Base-by-base conservation (phyloP, 2,113 vertebrate species). In the Hydropotes inermis region DNA sequence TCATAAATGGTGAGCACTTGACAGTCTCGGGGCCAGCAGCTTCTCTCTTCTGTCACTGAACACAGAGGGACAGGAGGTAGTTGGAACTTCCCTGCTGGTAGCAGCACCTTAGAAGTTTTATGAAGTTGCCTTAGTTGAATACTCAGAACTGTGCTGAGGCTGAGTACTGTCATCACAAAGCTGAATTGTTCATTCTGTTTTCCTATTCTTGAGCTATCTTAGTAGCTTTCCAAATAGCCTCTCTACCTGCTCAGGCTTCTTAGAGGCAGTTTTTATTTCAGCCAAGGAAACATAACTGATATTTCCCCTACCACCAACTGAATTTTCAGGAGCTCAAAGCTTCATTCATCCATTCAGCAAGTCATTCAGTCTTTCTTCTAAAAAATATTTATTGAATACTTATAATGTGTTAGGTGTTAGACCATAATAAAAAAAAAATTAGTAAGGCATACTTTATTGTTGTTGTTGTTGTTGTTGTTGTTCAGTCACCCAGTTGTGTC, bases 1-100 rank as follows among this genome's bases (percentile, higher is more conserved):
- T 43, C 16, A 6, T 3, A 21, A 9, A 25, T 0, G 3, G 15
- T n/a, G 23, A 81, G 39, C 9, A 2, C n/a, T 43, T 9, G 61
- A 60, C 7, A 57, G 25, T 84, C 45, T 88, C 36, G 8, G 9
- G 12, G 30, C 47, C 21, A 14, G 4, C 12, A 10, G 28, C 61
- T 57, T 36, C 39, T 67, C 79, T 52, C 15, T 39, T 27, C 21
- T 17, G 5, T 11, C 47, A 33, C 2, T n/a, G 61, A 87, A 67
- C 33, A 61, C 33, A 30, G 7, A 52, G 39, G 33, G 10, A 16
- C 7, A 54, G 39, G 45, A 70, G 9, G 33, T 64, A n/a, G 30
- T 33, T 81, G 33, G 6, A 47, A 82, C 8, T 23, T 58, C n/a
- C 45, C 33, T 39, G 4, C 14, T 30, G n/a, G 47, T 6, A 19